Conservation (phyloP, 2,797 vertebrate genomes). For the Capromys pilorides region DNA sequence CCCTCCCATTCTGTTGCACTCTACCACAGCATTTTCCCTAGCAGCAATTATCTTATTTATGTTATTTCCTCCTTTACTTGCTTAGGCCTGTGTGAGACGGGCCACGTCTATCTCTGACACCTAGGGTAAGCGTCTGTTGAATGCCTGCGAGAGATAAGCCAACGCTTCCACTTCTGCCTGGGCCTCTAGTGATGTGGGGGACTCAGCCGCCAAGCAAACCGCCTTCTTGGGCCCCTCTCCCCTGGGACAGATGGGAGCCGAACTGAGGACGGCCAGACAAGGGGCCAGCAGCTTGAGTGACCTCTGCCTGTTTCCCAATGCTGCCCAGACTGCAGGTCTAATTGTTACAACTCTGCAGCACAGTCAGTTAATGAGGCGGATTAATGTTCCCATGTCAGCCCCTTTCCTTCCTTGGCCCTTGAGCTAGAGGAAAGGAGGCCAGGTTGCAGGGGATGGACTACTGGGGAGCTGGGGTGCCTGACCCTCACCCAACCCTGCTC, state of each 20-base stretch:
- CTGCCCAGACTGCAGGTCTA: conserved; percentile 49
- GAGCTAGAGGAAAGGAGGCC: background rate
- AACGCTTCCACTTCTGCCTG: background rate
- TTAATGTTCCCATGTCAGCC: conserved; percentile 22
- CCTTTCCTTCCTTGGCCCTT: background rate
- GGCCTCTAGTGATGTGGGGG: background rate
- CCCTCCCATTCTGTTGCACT: background rate
- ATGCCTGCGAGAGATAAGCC: background rate
- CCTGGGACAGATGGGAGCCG: background rate
- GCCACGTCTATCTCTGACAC: background rate
- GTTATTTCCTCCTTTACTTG: background rate
- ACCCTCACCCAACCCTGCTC: background rate
- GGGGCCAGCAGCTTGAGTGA: conserved; percentile 12
- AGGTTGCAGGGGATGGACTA: background rate
- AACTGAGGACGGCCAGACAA: conserved; percentile 32
- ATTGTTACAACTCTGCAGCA: conserved; percentile 60
- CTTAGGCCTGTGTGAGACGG: background rate
- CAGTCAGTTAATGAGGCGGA: conserved; percentile 65
- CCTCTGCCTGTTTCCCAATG: conserved; percentile 8
- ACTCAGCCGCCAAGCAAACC: background rate
- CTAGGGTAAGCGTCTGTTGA: background rate
- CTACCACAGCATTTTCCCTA: background rate
- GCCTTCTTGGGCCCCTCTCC: background rate
- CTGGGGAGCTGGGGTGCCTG: background rate
- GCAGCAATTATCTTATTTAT: background rate